Conservation (phyloP, 2,797 vertebrate species). For the Cyclura pinguis region DNA sequence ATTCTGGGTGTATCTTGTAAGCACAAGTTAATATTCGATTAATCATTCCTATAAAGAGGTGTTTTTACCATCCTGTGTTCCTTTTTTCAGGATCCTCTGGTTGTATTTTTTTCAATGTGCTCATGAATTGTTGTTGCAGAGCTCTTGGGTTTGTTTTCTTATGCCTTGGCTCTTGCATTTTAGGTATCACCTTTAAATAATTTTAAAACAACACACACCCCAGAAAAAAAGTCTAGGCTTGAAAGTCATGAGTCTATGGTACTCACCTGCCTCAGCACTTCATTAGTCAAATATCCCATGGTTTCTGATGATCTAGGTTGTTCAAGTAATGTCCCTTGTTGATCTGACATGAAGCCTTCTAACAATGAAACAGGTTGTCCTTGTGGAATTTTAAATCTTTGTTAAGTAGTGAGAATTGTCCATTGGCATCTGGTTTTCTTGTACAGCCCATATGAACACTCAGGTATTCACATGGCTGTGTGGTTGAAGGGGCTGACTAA, state of each 20-base stretch:
- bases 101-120: neutral
- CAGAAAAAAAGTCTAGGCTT: neutral
- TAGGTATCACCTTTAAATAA: neutral
- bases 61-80: conserved; percentile 4
- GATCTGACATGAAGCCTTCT: conserved; percentile 20
- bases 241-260: neutral
- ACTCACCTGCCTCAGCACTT: neutral
- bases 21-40: neutral
- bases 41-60: conserved; percentile 11
- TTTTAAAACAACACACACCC: conserved; percentile 5
- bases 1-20: conserved; percentile 21
- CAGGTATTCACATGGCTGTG: neutral
- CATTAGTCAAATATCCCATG: conserved; percentile 49
- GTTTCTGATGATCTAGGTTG: conserved; percentile 49
- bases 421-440: neutral
- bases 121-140: neutral
- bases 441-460: conserved; percentile 15
- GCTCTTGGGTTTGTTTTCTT: conserved; percentile 12
- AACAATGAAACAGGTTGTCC: conserved; percentile 1
- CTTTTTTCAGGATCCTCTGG: neutral
- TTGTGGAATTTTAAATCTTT: conserved; percentile 24
- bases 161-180: neutral
- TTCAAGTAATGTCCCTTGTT: conserved; percentile 28
- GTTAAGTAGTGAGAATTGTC: conserved; percentile 12
- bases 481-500: conserved; percentile 24